Percentiles rank a stretch among this genome's conserved stretches.
Evolutionary conservation across 2,797 vertebrate species (phyloP).

Genomic region (Enoplosus armatus): DNA sequence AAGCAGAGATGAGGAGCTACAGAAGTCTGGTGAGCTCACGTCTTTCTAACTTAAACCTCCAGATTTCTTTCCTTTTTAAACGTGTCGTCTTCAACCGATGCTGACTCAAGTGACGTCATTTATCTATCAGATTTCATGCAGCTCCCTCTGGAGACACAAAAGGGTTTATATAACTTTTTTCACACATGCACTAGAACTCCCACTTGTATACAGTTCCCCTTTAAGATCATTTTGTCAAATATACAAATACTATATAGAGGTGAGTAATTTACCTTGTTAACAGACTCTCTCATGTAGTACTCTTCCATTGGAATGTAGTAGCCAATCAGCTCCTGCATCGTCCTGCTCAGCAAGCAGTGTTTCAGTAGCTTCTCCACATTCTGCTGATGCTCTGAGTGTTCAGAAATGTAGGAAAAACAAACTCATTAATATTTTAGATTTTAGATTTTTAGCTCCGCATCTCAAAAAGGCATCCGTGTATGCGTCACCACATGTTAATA

Average conservation of each 20-base stretch:
- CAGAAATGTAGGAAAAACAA: neutral
- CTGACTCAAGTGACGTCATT: neutral
- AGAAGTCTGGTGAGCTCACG: neutral
- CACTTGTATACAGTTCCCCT: neutral
- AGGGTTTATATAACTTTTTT: neutral
- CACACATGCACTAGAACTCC: neutral
- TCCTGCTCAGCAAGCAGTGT: slow-evolving; percentile 92
- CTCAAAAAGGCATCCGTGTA: neutral
- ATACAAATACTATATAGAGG: neutral
- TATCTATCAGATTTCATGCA: neutral
- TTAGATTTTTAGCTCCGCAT: neutral
- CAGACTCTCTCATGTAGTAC: slow-evolving; percentile 98
- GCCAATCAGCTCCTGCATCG: slow-evolving; percentile 97
- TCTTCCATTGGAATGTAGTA: slow-evolving; percentile 99
- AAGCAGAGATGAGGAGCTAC: neutral
- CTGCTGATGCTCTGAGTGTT: slow-evolving; percentile 89
- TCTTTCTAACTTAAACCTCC: too few species aligned
- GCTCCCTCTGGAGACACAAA: neutral
- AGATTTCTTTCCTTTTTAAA: neutral
- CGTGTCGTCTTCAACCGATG: neutral
- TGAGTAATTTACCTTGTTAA: slow-evolving; percentile 91
- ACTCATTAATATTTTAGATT: neutral
- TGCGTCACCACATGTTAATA: neutral
- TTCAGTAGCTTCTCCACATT: slow-evolving; percentile 94
- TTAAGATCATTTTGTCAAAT: neutral